Percentiles rank a stretch among this genome's conserved stretches.
phyloP scores from a whole-genome alignment of 1,140 invertebrate species.

The Diachasmimorpha longicaudata region DNA sequence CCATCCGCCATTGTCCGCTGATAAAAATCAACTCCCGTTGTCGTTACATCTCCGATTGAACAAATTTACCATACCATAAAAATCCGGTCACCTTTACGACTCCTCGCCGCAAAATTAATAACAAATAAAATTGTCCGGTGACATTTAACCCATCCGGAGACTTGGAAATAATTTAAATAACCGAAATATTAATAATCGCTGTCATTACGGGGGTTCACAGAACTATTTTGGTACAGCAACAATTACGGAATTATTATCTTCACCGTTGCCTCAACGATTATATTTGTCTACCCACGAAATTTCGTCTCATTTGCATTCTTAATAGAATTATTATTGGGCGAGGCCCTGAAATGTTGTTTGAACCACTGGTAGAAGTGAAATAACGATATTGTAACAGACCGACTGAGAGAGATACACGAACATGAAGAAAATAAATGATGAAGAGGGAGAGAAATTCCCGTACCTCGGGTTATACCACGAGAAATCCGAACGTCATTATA shows the following conservation, averaged over 20 bases:
- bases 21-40: no score
- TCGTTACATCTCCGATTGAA: no score
- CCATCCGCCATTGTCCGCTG: neutral
- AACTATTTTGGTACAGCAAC: conserved; percentile 12
- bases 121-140: no score
- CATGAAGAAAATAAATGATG: conserved; percentile 14
- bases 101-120: no score
- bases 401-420: neutral
- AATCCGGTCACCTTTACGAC: no score
- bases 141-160: neutral
- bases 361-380: neutral
- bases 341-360: neutral
- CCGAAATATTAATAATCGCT: neutral
- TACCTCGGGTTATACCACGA: neutral
- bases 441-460: neutral
- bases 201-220: neutral
- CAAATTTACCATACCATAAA: no score
- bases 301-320: conserved; percentile 42
- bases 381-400: neutral
- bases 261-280: conserved; percentile 35
- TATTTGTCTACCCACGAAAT: conserved; percentile 37
- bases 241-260: conserved; percentile 33
- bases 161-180: neutral
- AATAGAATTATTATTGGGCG: conserved; percentile 45
- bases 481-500: conserved; percentile 33